These are phyloP conservation scores for Bergia sp. DNA, from an alignment of 92 coral and sea anemone species.

Conservation along the genomic window DNA sequence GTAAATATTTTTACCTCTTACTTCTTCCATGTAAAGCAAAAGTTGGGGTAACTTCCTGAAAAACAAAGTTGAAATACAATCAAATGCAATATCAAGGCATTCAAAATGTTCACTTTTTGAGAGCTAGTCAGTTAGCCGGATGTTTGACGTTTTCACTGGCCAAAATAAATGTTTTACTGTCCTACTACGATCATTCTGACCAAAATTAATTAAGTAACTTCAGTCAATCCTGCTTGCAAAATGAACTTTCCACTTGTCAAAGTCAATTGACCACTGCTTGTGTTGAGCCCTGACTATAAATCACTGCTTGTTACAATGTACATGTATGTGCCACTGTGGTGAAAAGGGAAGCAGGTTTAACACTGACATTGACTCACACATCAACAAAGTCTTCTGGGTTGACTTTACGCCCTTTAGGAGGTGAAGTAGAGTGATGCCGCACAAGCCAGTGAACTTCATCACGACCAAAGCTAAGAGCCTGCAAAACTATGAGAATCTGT, in stretches of 20 bases:
- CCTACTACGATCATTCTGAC: too few relatives aligned
- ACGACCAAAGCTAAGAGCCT: slow-evolving; percentile 81
- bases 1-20: slow-evolving; percentile 66
- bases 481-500: slow-evolving; percentile 83
- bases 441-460: slow-evolving; percentile 94
- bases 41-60: slow-evolving; percentile 83
- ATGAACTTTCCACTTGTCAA: too few relatives aligned
- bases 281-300: neutral
- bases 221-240: too few relatives aligned
- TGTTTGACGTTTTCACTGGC: too few relatives aligned
- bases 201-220: too few relatives aligned
- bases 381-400: slow-evolving; percentile 88
- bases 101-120: too few relatives aligned
- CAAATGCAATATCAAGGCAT: neutral
- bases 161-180: too few relatives aligned
- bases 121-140: too few relatives aligned
- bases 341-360: neutral
- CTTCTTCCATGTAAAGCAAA: slow-evolving; percentile 85
- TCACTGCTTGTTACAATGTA: neutral
- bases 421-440: slow-evolving; percentile 72
- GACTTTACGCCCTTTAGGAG: slow-evolving; percentile 86
- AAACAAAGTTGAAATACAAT: neutral
- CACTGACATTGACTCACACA: slow-evolving; percentile 60
- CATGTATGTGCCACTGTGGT: neutral
- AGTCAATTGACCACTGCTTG: too few relatives aligned